Evolutionary conservation across 2,888 invertebrate species (phyloP).

Genomic region (Drosophila buzzatii): DNA sequence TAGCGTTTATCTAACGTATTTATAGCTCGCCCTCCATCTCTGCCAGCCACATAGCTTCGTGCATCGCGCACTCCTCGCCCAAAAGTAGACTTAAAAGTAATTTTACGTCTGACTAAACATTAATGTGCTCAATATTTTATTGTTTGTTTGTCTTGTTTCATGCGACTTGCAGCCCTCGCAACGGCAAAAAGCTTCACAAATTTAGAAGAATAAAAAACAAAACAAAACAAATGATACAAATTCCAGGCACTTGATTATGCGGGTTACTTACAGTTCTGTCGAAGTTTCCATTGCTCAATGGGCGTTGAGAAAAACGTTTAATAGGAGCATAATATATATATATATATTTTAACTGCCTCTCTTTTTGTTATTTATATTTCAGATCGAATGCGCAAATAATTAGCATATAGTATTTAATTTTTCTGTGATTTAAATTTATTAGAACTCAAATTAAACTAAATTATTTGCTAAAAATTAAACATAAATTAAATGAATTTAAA

Average conservation of each 20-base stretch:
- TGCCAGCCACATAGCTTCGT: not conserved
- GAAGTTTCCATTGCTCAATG: conserved; percentile 51
- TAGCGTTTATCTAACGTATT: conserved; percentile 79
- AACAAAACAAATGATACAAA: conserved; percentile 28
- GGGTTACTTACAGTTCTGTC: conserved; percentile 53
- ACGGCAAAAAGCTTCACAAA: conserved; percentile 42
- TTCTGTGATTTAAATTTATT: not conserved
- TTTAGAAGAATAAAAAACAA: conserved; percentile 2
- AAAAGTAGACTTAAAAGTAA: conserved; percentile 85
- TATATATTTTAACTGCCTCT: not conserved
- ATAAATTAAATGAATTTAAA: too few relatives aligned
- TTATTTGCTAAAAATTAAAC: too few relatives aligned
- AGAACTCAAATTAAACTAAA: too few relatives aligned
- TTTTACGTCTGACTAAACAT: conserved; percentile 86
- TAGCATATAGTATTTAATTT: not conserved
- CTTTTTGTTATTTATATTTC: not conserved
- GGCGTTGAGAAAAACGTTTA: not conserved
- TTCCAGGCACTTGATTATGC: conserved; percentile 65
- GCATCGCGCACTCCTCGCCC: conserved; percentile 20
- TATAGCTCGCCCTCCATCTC: conserved; percentile 48
- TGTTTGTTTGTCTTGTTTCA: conserved; percentile 82
- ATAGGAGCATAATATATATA: not conserved
- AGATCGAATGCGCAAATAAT: not conserved
- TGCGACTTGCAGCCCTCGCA: conserved; percentile 26
- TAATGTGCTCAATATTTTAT: conserved; percentile 86